Percentiles rank a stretch among this genome's conserved stretches.
Evolutionary conservation across 2,113 vertebrate species (phyloP).

Genomic region (Phylloscopus whistleri): DNA sequence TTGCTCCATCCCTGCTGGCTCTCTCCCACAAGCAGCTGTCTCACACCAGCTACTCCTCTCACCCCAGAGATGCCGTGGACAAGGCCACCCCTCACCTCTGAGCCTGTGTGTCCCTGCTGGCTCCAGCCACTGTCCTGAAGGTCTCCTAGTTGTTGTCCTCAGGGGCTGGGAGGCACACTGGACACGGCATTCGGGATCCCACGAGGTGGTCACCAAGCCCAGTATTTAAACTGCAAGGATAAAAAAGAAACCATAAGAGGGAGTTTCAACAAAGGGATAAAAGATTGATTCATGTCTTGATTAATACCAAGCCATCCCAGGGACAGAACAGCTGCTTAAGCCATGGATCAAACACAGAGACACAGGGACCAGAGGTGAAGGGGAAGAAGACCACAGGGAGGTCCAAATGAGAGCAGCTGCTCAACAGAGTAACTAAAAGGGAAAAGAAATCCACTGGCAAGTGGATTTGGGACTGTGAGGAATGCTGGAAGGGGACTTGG

Average conservation of each 20-base stretch:
- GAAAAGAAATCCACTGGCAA: neutral
- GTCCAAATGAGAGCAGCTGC: neutral
- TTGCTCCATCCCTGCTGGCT: neutral
- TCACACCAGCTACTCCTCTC: neutral
- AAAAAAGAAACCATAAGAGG: neutral
- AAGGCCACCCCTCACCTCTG: conserved; percentile 49
- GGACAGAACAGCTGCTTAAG: neutral
- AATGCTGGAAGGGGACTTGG: neutral
- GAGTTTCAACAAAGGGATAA: neutral
- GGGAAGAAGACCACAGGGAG: neutral
- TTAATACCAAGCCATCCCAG: neutral
- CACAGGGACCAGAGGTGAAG: neutral
- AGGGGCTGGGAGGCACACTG: neutral
- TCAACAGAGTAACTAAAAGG: neutral
- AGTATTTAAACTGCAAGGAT: conserved; percentile 18
- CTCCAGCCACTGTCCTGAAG: neutral
- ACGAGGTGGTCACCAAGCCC: neutral
- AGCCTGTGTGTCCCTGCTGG: neutral
- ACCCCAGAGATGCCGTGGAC: accelerated
- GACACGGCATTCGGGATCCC: neutral
- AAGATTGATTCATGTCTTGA: neutral
- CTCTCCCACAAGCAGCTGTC: neutral
- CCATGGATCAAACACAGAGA: neutral
- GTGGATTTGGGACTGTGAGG: neutral
- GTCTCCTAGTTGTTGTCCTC: neutral